A percentile compares a stretch with the other conserved stretches of the same genome.
These are phyloP conservation scores for Pachycephala philippinensis DNA, from an alignment of 2,113 vertebrate species.

Conservation along the genomic window DNA sequence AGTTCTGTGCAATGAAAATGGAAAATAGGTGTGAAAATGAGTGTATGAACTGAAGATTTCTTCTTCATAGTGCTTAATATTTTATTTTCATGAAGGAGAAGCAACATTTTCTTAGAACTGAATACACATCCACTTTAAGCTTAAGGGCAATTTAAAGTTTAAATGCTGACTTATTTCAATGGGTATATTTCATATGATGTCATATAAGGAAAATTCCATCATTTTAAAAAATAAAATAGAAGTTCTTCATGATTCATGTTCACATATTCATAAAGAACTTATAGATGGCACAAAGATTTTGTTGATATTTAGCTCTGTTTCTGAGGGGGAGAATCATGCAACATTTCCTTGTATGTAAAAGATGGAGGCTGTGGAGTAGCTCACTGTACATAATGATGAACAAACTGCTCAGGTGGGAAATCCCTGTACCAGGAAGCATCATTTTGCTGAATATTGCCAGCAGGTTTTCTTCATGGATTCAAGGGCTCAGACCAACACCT, in stretches of 20 bases:
- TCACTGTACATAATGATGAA: not conserved
- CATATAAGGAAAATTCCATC: not conserved
- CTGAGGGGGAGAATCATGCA: not conserved
- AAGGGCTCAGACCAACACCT: not conserved
- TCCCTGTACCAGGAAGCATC: not conserved
- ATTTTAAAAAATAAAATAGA: not conserved
- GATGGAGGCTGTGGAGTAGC: not conserved
- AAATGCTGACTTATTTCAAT: not conserved
- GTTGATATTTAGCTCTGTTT: not conserved
- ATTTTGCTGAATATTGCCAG: not conserved
- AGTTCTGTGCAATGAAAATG: not conserved
- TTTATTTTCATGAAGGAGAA: not conserved
- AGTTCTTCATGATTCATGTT: not conserved
- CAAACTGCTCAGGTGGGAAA: not conserved
- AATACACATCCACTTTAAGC: not conserved
- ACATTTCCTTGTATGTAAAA: not conserved
- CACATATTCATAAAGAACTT: not conserved
- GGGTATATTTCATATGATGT: not conserved
- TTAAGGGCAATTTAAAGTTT: not conserved
- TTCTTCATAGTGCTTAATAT: not conserved
- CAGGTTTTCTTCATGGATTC: not conserved
- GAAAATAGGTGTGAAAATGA: not conserved
- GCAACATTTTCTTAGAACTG: not conserved
- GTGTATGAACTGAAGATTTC: not conserved
- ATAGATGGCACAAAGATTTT: not conserved